Conservation (phyloP, 2,797 vertebrate genomes). For the Etheostoma perlongum region DNA sequence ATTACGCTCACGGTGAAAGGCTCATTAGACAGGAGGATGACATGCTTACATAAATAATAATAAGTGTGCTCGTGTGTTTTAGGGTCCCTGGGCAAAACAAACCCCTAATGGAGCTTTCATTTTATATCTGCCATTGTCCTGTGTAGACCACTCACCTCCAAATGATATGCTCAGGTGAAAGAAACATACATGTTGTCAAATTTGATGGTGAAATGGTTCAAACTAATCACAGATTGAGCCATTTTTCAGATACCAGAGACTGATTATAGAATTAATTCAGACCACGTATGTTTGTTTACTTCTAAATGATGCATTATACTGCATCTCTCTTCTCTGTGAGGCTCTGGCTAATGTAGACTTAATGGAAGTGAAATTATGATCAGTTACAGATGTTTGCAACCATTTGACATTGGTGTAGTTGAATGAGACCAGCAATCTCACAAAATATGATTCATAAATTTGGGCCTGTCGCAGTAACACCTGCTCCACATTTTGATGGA, state of each 20-base stretch:
- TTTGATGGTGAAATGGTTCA: constrained; percentile 2
- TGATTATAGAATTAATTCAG: constrained; percentile 37
- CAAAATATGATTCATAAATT: constrained; percentile 65
- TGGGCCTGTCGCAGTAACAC: constrained; percentile 47
- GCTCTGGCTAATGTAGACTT: constrained; percentile 66
- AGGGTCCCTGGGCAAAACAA: constrained; percentile 59
- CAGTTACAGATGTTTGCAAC: constrained; percentile 70
- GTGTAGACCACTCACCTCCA: constrained; percentile 35
- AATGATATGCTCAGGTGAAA: constrained; percentile 8
- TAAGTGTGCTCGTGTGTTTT: constrained; percentile 74
- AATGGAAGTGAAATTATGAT: constrained; percentile 71
- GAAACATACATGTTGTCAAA: constrained; percentile 13
- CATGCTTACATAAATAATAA: constrained; percentile 83
- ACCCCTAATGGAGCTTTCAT: constrained; percentile 60
- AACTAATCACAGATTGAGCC: background rate
- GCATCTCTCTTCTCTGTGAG: constrained; percentile 34
- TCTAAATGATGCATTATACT: constrained; percentile 55
- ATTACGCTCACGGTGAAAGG: constrained; percentile 75
- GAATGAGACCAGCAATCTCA: constrained; percentile 57
- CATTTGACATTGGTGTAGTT: constrained; percentile 62
- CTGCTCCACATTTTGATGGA: constrained; percentile 61
- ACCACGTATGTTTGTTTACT: constrained; percentile 44
- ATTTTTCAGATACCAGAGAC: constrained; percentile 10
- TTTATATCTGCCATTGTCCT: constrained; percentile 42
- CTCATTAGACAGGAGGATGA: constrained; percentile 83